Conservation (phyloP, 2,113 vertebrate species). For the Pitta sordida region DNA sequence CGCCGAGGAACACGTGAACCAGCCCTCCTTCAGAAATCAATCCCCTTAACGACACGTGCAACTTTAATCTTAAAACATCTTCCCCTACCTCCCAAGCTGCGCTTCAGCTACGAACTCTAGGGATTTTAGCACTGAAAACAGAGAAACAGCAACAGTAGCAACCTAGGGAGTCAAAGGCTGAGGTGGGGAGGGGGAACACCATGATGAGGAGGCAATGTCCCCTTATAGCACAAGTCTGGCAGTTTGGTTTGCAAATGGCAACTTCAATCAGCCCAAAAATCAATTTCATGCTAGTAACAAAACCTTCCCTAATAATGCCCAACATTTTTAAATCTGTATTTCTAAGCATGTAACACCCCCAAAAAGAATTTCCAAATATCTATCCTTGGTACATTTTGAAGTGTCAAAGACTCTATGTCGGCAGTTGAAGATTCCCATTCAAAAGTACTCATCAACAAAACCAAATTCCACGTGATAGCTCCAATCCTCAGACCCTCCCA, state of each 20-base stretch:
- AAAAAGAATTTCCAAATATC: not conserved
- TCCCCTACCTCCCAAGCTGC: not conserved
- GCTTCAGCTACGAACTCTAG: not conserved
- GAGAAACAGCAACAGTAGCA: not conserved
- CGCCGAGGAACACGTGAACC: not conserved
- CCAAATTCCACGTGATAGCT: not conserved
- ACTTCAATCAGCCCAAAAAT: not conserved
- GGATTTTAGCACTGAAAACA: not conserved
- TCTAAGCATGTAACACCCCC: not conserved
- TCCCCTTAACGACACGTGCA: not conserved
- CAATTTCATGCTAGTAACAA: not conserved
- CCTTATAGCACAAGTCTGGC: not conserved
- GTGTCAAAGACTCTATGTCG: not conserved
- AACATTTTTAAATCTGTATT: not conserved
- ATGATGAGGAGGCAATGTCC: not conserved
- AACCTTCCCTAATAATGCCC: not conserved
- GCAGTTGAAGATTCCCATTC: not conserved
- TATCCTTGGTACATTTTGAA: not conserved
- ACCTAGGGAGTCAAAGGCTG: not conserved
- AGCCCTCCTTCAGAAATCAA: conserved; percentile 21
- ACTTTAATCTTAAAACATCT: not conserved
- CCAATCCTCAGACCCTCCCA: not conserved
- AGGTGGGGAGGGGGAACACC: not conserved
- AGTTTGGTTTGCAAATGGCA: not conserved
- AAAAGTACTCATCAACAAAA: not conserved